Base-by-base conservation (phyloP, 2,113 vertebrate genomes). In the Excalfactoria chinensis region DNA sequence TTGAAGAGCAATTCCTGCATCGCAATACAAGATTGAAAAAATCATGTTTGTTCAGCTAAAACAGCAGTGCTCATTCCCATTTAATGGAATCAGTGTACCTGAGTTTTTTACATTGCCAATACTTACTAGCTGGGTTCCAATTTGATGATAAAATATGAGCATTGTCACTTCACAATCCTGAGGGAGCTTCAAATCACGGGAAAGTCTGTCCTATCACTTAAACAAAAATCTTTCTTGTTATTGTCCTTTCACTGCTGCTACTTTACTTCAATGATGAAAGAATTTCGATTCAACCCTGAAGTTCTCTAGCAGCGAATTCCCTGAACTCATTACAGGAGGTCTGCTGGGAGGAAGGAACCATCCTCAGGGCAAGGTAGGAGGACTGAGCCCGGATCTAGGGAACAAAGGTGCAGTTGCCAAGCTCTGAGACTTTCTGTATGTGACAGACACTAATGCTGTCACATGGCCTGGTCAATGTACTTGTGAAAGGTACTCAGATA, bases 81-180 rank as follows among this genome's bases (percentile, higher is more conserved):
- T 7, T 79, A 77, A 81, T 84, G 80, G 83, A 79, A 76, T 90
- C 90, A 89, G 72, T 91, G 40, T 88, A 88, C 86, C 83, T 90
- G 56, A 74, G 69, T 56, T 56, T 84, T 41, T 73, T 90, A 2
- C 88, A 21, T 79, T 56, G 51, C 75, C 84, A 93, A 84, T 96
- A 84, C 82, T 93, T 86, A 70, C 30, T 70, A 88, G 86, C 75
- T 86, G 60, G 51, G 32, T 67, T 84, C 62, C 80, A 94, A 55
- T 88, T 85, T 68, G 72, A 59, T 94, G 85, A 93, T 88, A 76
- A 93, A 95, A 77, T 93, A 84, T 66, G 86, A 84, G 58, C 15
- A 18, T n/a, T 64, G 41, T 32, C 85, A 63, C 83, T 90, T 92
- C 17, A 64, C 74, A 94, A 72, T 94, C 55, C 53, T 53, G 73